A percentile compares a stretch with the other conserved stretches of the same genome.
These are phyloP conservation scores for Ceuthmochares aereus DNA, from an alignment of 2,113 vertebrate genomes.

Conservation along the genomic window DNA sequence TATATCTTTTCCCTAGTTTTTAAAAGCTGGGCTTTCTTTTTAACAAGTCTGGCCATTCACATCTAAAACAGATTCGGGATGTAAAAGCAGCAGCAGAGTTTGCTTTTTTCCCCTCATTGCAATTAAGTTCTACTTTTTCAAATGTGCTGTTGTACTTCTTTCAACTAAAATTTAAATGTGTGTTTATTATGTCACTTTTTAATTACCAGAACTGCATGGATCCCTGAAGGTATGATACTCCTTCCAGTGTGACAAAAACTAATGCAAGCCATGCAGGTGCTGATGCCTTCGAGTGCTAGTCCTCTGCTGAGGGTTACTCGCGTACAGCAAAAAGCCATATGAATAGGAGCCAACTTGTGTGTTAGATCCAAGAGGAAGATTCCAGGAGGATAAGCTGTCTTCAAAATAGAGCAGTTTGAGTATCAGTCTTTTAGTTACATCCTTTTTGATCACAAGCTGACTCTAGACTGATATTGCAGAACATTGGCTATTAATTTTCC, in stretches of 20 bases:
- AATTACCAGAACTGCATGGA: background rate
- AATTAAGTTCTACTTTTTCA: background rate
- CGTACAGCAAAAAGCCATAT: background rate
- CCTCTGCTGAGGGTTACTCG: background rate
- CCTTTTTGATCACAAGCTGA: background rate
- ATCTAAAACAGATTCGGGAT: background rate
- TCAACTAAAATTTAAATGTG: background rate
- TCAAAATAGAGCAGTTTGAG: background rate
- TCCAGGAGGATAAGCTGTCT: background rate
- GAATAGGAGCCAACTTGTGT: background rate
- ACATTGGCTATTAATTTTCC: background rate
- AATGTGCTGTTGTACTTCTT: background rate
- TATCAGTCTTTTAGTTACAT: background rate
- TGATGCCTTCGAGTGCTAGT: background rate
- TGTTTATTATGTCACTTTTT: background rate
- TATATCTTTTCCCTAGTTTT: background rate
- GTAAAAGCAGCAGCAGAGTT: background rate
- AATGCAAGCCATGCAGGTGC: accelerated
- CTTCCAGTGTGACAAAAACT: background rate
- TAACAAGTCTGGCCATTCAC: background rate
- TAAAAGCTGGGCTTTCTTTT: background rate
- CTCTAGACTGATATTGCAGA: background rate
- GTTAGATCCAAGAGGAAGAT: background rate
- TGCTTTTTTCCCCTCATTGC: background rate
- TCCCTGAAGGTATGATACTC: background rate